phyloP scores from a whole-genome alignment of 2,113 vertebrate genomes.

The Bubo bubo region DNA sequence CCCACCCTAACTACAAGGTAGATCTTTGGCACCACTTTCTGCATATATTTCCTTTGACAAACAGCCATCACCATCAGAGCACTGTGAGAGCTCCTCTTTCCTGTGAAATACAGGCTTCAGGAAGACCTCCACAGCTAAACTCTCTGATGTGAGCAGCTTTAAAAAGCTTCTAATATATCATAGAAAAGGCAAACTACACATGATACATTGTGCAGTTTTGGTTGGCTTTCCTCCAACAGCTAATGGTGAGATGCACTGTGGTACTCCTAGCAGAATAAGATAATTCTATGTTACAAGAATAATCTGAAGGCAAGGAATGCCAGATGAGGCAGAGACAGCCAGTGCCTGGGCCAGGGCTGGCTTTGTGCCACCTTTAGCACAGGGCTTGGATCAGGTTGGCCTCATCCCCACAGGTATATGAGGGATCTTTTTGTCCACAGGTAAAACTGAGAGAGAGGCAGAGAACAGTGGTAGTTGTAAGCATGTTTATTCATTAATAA shows the following conservation, averaged over 20 bases:
- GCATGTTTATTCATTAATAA: background rate
- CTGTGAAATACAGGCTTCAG: background rate
- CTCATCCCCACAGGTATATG: rapidly evolving
- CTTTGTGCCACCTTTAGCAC: background rate
- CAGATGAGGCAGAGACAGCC: background rate
- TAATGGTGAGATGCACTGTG: background rate
- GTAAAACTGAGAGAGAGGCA: background rate
- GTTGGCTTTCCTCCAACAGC: background rate
- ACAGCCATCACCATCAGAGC: background rate
- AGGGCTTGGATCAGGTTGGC: background rate
- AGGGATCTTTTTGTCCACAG: background rate
- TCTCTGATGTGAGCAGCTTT: background rate
- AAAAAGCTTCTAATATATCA: background rate
- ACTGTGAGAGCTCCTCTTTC: background rate
- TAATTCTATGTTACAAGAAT: background rate
- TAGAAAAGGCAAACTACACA: background rate
- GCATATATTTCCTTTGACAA: background rate
- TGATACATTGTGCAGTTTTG: background rate
- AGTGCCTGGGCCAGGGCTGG: background rate
- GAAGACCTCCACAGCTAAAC: background rate
- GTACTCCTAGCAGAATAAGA: background rate
- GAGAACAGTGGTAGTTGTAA: background rate
- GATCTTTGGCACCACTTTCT: background rate
- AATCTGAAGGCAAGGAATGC: background rate
- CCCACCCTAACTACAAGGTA: background rate